Evolutionary conservation across 2,797 vertebrate species (phyloP).

Genomic region (Macropus fuliginosus): DNA sequence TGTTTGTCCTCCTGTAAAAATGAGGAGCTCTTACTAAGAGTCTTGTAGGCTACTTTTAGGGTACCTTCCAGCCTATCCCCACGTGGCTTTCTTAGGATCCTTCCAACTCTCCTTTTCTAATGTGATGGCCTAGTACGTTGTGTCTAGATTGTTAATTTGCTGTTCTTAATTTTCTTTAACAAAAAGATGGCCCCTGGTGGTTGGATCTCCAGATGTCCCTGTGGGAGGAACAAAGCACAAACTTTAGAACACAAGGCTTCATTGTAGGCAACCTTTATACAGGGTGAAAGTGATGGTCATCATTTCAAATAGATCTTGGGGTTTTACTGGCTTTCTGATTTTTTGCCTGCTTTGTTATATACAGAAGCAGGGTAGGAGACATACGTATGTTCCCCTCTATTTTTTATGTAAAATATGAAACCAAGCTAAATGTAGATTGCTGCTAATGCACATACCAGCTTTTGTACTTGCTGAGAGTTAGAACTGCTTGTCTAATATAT

Average conservation of each 20-base stretch:
- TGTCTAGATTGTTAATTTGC: constrained; percentile 74
- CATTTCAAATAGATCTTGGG: neutral
- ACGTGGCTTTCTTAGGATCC: constrained; percentile 63
- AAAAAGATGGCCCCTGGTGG: constrained; percentile 55
- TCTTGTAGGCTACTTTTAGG: neutral
- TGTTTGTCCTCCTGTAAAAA: neutral
- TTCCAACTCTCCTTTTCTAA: constrained; percentile 74
- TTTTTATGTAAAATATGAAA: constrained; percentile 66
- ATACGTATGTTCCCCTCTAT: constrained; percentile 10
- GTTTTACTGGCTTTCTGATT: constrained; percentile 45
- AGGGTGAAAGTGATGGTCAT: neutral
- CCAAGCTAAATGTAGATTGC: constrained; percentile 54
- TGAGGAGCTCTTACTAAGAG: neutral
- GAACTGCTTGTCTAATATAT: constrained; percentile 63
- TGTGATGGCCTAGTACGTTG: constrained; percentile 52
- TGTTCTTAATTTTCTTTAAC: constrained; percentile 70
- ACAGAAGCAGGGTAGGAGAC: constrained; percentile 50
- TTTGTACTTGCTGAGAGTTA: constrained; percentile 66
- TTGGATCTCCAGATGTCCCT: constrained; percentile 57
- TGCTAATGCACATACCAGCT: constrained; percentile 39
- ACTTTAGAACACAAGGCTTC: constrained; percentile 58
- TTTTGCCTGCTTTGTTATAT: neutral
- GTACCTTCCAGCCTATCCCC: neutral
- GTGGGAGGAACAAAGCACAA: constrained; percentile 60
- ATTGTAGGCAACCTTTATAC: neutral